Evolutionary conservation across 2,888 invertebrate species (phyloP).

Genomic region (Apoda limacodes): DNA sequence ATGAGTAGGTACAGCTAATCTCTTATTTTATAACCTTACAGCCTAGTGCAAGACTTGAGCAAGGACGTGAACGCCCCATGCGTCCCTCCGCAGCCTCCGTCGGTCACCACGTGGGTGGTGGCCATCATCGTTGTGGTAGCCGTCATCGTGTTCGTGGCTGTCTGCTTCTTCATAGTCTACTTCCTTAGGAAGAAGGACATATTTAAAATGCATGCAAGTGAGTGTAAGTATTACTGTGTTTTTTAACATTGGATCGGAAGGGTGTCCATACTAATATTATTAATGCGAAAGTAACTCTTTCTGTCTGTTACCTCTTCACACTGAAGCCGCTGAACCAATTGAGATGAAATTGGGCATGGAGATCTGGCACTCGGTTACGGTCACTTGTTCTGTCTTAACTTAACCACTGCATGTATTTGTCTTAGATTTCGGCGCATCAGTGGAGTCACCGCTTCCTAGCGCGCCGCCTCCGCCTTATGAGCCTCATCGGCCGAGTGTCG

Average conservation of each 20-base stretch:
- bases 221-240: slow-evolving; percentile 20
- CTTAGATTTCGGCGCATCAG: slow-evolving; percentile 9
- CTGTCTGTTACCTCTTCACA: too few species aligned
- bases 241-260: slow-evolving; percentile 1
- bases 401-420: slow-evolving; percentile 10
- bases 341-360: neutral
- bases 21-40: slow-evolving; percentile 13
- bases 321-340: neutral
- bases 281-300: too few species aligned
- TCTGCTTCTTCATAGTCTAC: slow-evolving; percentile 27
- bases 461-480: neutral
- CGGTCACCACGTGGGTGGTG: slow-evolving; percentile 31
- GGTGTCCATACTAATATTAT: too few species aligned
- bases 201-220: slow-evolving; percentile 34
- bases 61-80: slow-evolving; percentile 32
- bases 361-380: neutral
- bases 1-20: neutral
- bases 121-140: slow-evolving; percentile 28
- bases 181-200: slow-evolving; percentile 29
- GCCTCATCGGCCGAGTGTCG: too few species aligned
- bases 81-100: slow-evolving; percentile 24
- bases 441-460: slow-evolving; percentile 7
- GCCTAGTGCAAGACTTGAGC: slow-evolving; percentile 26
- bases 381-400: slow-evolving; percentile 9
- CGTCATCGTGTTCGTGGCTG: slow-evolving; percentile 23